These are phyloP conservation scores for Vidua chalybeata DNA, from an alignment of 2,113 vertebrate species.

Conservation along the genomic window DNA sequence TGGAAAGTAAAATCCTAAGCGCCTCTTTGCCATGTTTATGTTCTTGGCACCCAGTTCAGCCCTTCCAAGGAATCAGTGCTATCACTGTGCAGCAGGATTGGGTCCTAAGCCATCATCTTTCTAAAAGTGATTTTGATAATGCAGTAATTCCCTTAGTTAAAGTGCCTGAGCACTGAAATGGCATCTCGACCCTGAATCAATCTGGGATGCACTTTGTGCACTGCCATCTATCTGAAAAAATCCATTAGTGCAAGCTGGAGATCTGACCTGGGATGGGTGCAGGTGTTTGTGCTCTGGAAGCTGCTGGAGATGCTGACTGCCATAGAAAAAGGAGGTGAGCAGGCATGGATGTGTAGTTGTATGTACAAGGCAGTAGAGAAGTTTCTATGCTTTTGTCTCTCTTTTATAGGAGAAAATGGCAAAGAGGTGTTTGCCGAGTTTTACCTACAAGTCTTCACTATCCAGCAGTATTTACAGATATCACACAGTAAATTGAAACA, in stretches of 20 bases:
- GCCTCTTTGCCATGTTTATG: not conserved
- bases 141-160: constrained; percentile 2
- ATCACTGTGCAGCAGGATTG: not conserved
- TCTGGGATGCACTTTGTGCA: constrained; percentile 3
- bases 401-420: not conserved
- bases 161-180: constrained; percentile 36
- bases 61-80: not conserved
- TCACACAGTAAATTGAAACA: not conserved
- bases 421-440: not conserved
- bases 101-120: not conserved
- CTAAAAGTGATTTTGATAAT: constrained; percentile 28
- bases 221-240: constrained; percentile 53
- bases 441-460: not conserved
- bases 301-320: not conserved
- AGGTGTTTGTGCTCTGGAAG: not conserved
- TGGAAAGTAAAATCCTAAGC: not conserved
- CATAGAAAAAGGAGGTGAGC: not conserved
- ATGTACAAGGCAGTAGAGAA: not conserved
- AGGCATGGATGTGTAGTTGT: not conserved
- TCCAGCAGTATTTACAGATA: not conserved
- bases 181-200: constrained; percentile 15
- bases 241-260: constrained; percentile 29
- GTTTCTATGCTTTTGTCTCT: not conserved
- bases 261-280: not conserved
- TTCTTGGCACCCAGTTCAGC: not conserved